These are phyloP conservation scores for Rhadinocentrus ornatus DNA, from an alignment of 2,797 vertebrate species.

Conservation along the genomic window DNA sequence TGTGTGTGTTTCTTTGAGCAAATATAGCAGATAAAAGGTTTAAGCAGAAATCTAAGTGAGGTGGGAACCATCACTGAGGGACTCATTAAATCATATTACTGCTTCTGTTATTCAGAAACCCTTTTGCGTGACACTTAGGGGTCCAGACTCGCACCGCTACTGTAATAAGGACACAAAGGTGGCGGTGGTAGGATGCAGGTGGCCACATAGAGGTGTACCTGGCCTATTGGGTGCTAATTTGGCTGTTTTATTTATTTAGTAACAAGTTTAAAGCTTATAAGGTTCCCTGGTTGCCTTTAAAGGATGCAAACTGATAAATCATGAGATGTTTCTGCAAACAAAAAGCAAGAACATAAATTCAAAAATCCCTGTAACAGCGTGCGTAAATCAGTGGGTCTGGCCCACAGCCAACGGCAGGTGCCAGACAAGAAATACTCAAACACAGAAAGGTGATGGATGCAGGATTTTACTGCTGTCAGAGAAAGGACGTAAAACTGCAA, in stretches of 20 bases:
- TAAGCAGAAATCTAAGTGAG: neutral
- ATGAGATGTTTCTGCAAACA: neutral
- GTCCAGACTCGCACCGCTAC: neutral
- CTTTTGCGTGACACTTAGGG: neutral
- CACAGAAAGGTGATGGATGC: neutral
- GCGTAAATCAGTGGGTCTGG: neutral
- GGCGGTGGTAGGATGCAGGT: neutral
- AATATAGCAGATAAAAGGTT: slow-evolving; percentile 4
- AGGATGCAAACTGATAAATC: neutral
- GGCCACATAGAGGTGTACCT: neutral
- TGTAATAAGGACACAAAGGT: slow-evolving; percentile 10
- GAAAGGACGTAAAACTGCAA: neutral
- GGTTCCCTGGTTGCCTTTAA: neutral
- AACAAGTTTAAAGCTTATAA: neutral
- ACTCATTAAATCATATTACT: slow-evolving; percentile 31
- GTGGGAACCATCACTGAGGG: neutral
- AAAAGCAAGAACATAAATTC: neutral
- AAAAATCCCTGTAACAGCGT: neutral
- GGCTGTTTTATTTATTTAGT: neutral
- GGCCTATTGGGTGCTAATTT: neutral
- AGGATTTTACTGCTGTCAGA: neutral
- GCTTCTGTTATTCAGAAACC: slow-evolving; percentile 17
- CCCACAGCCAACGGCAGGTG: slow-evolving; percentile 3
- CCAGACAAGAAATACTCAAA: neutral
- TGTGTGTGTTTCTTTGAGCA: neutral